Base-by-base conservation (phyloP, 2,797 vertebrate species). In the Sylvia borin region DNA sequence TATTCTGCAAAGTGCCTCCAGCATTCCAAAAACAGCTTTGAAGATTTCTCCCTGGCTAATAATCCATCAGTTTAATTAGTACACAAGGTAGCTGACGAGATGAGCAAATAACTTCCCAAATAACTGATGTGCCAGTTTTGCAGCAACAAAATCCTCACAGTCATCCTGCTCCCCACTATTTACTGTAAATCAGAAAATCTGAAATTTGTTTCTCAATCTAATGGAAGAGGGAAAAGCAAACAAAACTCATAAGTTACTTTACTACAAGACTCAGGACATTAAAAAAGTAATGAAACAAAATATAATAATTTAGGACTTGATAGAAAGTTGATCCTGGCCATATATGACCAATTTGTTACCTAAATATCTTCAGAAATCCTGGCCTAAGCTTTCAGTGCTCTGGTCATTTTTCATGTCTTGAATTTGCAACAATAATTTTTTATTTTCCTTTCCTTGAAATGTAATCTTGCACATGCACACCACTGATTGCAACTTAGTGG, bases 41-140 rank as follows among this genome's bases (percentile, higher is more conserved):
- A 88, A 92, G 48, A 65, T 88, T 91, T 65, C 50, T 91, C 75
- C 78, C 75, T 83, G 53, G 74, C 72, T 72, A 85, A 65, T 83
- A 93, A 92, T 90, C 82, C 54, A 68, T 90, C 90, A 73, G 4
- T 85, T 91, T 95, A 85, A 92, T 95, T 95, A 91, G 75, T 88
- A 75, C 47, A 58, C 31, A 55, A 72, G 66, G 76, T 81, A 88
- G 73, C n/a, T 92, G 83, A 73, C 7, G 54, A 62, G 79, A 91
- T 95, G 71, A 92, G 76, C 51, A 81, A 92, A 61, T 75, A 90
- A n/a, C 54, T 91, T 83, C 53, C 54, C 70, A 78, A 92, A 81
- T 71, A 83, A 85, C 36, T 70, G 43, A 76, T 88, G 42, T 85
- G 40, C 45, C 43, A 43, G 54, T 79, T 93, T 40, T 32, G 60